Evolutionary conservation across 2,888 invertebrate genomes (phyloP).

Genomic region (Oxyteleia sp.): DNA sequence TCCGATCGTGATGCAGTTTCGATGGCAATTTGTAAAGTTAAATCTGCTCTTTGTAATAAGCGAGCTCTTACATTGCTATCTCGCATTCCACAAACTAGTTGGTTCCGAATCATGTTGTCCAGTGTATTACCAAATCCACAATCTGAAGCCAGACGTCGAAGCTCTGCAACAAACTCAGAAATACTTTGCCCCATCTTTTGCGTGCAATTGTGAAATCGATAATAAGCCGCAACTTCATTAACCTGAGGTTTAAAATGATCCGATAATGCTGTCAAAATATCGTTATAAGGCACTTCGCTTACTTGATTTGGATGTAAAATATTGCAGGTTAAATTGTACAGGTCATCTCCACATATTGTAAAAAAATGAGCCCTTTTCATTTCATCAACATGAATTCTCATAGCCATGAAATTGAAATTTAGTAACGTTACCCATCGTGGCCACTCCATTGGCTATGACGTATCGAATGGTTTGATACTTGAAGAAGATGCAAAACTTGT

Average conservation of each 20-base stretch:
- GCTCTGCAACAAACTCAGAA: slow-evolving; percentile 34
- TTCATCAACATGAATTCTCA: slow-evolving; percentile 4
- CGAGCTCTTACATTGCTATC: slow-evolving; percentile 26
- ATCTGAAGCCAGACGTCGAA: slow-evolving; percentile 25
- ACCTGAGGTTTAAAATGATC: slow-evolving; percentile 36
- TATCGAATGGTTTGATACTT: too few relatives aligned
- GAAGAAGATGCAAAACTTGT: too few relatives aligned
- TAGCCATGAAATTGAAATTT: slow-evolving; percentile 15
- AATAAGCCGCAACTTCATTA: slow-evolving; percentile 38
- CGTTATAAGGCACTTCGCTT: neutral
- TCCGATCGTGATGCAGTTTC: slow-evolving; percentile 33
- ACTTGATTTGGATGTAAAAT: neutral
- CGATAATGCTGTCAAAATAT: neutral
- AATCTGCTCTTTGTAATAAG: slow-evolving; percentile 2
- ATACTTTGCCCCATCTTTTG: slow-evolving; percentile 24
- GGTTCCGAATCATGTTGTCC: slow-evolving; percentile 45
- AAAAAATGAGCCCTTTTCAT: slow-evolving; percentile 27
- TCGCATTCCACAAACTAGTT: slow-evolving; percentile 39
- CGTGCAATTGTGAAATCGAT: slow-evolving; percentile 34
- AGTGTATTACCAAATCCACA: slow-evolving; percentile 19
- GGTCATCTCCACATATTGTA: slow-evolving; percentile 2
- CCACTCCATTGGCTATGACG: neutral
- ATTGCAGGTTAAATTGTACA: slow-evolving; percentile 16
- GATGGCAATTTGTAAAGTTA: slow-evolving; percentile 3
- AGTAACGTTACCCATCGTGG: neutral